phyloP scores from a whole-genome alignment of 2,888 invertebrate genomes.

The Dryobotodes eremita region DNA sequence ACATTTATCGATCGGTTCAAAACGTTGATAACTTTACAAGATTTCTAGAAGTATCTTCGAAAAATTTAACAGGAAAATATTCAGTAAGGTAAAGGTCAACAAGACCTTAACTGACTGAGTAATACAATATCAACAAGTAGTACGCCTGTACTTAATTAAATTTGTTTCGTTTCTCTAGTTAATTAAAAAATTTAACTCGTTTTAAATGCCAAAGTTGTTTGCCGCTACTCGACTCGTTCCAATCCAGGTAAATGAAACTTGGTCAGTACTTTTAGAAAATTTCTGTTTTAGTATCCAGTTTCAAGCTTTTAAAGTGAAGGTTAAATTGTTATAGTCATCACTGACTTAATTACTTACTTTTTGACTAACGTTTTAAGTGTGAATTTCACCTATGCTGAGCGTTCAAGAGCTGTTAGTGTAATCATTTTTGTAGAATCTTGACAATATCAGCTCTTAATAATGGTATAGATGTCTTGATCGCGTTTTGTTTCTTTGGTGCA shows the following conservation, averaged over 20 bases:
- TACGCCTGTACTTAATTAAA: slow-evolving; percentile 25
- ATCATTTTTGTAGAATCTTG: too few relatives aligned
- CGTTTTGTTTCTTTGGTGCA: not conserved
- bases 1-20: too few relatives aligned
- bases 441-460: not conserved
- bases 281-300: not conserved
- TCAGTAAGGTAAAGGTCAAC: slow-evolving; percentile 20
- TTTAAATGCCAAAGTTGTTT: slow-evolving; percentile 25
- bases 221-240: not conserved
- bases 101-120: slow-evolving; percentile 13
- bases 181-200: slow-evolving; percentile 34
- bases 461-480: not conserved
- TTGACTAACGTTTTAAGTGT: not conserved
- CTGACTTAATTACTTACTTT: not conserved
- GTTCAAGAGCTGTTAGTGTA: not conserved
- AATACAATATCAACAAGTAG: not conserved
- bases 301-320: not conserved
- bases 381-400: not conserved
- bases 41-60: not conserved
- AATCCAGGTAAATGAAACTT: not conserved
- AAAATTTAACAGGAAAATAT: not conserved
- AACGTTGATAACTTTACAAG: not conserved
- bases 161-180: slow-evolving; percentile 31
- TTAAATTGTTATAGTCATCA: not conserved
- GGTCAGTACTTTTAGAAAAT: not conserved